Evolutionary conservation across 1,140 invertebrate species (phyloP).

Genomic region (Thaumatotibia leucotreta): DNA sequence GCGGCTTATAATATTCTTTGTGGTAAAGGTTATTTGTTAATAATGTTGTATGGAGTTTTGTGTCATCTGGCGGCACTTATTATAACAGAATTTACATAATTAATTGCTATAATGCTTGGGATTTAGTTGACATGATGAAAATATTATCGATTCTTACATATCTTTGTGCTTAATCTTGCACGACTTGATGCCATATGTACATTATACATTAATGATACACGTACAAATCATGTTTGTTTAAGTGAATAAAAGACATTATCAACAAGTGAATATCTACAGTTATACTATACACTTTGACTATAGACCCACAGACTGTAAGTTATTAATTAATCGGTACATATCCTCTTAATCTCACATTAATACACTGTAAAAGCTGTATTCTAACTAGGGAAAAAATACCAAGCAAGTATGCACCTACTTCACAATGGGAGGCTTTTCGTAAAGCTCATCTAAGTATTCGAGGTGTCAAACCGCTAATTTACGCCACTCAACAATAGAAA

Average conservation of each 20-base stretch:
- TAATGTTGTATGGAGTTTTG: slow-evolving; percentile 1
- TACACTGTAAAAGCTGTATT: too few species aligned
- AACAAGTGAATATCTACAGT: too few species aligned
- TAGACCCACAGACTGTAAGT: too few species aligned
- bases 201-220: too few species aligned
- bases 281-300: too few species aligned
- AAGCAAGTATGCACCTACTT: too few species aligned
- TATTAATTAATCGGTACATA: too few species aligned
- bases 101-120: not conserved
- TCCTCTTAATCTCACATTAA: too few species aligned
- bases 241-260: too few species aligned
- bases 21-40: slow-evolving; percentile 21
- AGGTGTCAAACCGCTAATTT: slow-evolving; percentile 12
- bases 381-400: too few species aligned
- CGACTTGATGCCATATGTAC: too few species aligned
- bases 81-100: slow-evolving; percentile 9
- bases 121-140: not conserved
- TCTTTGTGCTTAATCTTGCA: not conserved
- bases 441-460: not conserved
- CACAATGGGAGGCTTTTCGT: not conserved
- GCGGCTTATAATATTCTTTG: slow-evolving; percentile 40
- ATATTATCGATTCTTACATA: not conserved
- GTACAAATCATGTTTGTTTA: too few species aligned
- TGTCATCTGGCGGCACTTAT: slow-evolving; percentile 8
- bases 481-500: slow-evolving; percentile 24